A percentile compares a stretch with the other conserved stretches of the same genome.
phyloP scores from a whole-genome alignment of 1,140 invertebrate genomes.

The Drosophila sucinea region DNA sequence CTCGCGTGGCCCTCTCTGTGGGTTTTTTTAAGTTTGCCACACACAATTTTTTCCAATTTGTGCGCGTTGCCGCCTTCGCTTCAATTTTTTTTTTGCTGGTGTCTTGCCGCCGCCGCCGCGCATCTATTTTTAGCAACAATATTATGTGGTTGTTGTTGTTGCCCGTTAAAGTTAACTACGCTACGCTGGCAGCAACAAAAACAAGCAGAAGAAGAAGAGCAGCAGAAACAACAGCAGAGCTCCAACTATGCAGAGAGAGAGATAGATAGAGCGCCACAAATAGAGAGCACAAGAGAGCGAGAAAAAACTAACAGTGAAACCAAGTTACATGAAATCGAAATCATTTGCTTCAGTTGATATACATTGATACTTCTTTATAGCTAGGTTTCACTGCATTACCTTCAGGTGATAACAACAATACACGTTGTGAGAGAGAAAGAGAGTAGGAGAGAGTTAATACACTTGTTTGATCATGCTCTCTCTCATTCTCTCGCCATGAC shows the following conservation, averaged over 20 bases:
- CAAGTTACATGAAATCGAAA: too few relatives aligned
- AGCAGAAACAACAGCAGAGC: conserved; percentile 32
- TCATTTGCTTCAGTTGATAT: too few relatives aligned
- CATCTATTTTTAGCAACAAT: conserved; percentile 74
- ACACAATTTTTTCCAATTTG: conserved; percentile 59
- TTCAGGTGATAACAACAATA: conserved; percentile 60
- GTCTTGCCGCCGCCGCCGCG: conserved; percentile 66
- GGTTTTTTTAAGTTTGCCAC: conserved; percentile 50
- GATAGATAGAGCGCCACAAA: conserved; percentile 26
- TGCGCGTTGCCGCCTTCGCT: conserved; percentile 53
- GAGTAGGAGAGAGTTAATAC: conserved; percentile 23
- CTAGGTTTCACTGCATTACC: conserved; percentile 30
- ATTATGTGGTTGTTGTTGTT: conserved; percentile 53
- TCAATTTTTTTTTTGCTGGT: conserved; percentile 57
- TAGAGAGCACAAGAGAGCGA: neutral
- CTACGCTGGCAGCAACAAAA: conserved; percentile 70
- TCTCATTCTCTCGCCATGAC: neutral
- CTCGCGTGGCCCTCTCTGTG: conserved; percentile 34
- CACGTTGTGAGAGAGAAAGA: conserved; percentile 21
- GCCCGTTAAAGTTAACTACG: conserved; percentile 71
- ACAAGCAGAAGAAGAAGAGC: conserved; percentile 26
- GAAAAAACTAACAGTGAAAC: conserved; percentile 6
- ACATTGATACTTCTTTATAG: neutral
- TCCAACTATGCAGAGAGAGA: conserved; percentile 58
- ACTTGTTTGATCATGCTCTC: conserved; percentile 47